Percentiles rank a stretch among this genome's conserved stretches.
Conservation (phyloP, 2,113 vertebrate genomes). For the Grammomys dolichurus region DNA sequence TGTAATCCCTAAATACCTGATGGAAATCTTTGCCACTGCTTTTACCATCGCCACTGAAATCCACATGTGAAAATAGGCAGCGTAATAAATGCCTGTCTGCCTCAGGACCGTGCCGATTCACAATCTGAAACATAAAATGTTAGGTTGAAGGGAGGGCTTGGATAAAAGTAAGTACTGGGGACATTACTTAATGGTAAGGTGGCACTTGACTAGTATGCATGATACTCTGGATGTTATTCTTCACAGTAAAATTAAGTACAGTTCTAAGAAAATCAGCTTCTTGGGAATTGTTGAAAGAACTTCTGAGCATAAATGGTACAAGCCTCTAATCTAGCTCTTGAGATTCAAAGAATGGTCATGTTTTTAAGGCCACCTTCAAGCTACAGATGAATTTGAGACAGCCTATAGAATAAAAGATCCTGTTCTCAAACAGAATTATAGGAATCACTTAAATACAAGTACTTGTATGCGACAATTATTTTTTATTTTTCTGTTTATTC, state of each 20-base stretch:
- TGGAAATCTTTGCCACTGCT: slow-evolving; percentile 99
- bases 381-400: not conserved
- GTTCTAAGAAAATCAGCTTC: not conserved
- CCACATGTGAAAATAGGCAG: slow-evolving; percentile 99
- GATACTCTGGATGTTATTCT: not conserved
- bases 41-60: slow-evolving; percentile 99
- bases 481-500: not conserved
- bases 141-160: not conserved
- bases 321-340: not conserved
- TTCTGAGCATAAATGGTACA: not conserved
- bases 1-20: slow-evolving; percentile 91
- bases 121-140: slow-evolving; percentile 90
- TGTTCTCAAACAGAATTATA: not conserved
- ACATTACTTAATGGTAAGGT: not conserved
- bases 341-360: not conserved
- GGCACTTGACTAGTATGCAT: not conserved
- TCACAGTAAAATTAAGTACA: not conserved
- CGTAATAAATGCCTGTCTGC: slow-evolving; percentile 99
- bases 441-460: not conserved
- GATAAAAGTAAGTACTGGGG: not conserved
- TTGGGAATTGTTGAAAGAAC: slow-evolving; percentile 28
- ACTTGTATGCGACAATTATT: not conserved
- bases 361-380: not conserved
- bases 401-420: not conserved
- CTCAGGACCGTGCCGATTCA: slow-evolving; percentile 99